Conservation (phyloP, 2,113 vertebrate genomes). For the Glareola pratincola region DNA sequence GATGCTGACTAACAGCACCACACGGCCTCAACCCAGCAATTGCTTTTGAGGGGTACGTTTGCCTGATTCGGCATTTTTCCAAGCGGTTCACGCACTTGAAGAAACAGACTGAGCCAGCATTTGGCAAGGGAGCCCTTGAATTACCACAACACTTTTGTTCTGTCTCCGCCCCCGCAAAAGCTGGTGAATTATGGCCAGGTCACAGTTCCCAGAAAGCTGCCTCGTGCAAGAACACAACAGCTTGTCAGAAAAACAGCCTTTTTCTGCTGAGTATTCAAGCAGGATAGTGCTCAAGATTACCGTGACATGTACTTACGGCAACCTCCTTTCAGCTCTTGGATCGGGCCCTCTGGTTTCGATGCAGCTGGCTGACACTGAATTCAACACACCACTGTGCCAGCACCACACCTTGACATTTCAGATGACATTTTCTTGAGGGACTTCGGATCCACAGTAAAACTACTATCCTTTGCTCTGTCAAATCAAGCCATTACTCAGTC, state of each 20-base stretch:
- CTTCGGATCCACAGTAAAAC: neutral
- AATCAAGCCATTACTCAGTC: neutral
- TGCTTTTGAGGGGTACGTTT: neutral
- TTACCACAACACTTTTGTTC: neutral
- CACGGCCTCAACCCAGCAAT: fast-evolving
- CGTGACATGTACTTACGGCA: neutral
- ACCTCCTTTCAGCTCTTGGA: neutral
- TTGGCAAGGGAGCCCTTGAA: neutral
- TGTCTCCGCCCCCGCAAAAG: neutral
- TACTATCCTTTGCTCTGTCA: neutral
- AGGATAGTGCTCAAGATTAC: neutral
- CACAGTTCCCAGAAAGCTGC: neutral
- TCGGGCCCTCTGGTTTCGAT: neutral
- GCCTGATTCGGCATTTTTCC: neutral
- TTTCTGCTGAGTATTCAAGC: neutral
- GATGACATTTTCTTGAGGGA: neutral
- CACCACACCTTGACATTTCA: neutral
- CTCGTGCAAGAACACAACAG: neutral
- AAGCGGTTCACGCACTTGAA: neutral
- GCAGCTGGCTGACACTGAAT: neutral
- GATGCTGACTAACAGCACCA: neutral
- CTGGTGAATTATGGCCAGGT: neutral
- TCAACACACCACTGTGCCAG: neutral
- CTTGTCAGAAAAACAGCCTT: neutral
- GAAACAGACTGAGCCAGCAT: neutral